Evolutionary conservation across 2,113 vertebrate genomes (phyloP).

Genomic region (Hippoglossus stenolepis): DNA sequence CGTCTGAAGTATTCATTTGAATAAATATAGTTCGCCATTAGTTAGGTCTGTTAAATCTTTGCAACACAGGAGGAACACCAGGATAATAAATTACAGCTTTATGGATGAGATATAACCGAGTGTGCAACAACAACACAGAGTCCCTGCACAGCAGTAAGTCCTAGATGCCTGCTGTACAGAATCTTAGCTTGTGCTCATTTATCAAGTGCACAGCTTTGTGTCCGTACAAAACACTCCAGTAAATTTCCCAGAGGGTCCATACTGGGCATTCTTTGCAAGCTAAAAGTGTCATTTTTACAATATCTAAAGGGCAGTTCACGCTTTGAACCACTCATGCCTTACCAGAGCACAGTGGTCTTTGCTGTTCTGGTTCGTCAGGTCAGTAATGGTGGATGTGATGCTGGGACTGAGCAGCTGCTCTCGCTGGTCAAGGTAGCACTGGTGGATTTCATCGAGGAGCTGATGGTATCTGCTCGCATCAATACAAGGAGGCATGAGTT

Average conservation of each 20-base stretch:
- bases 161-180: conserved; percentile 39
- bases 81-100: conserved; percentile 16
- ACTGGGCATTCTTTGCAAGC: conserved; percentile 31
- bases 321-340: conserved; percentile 47
- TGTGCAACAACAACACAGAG: conserved; percentile 3
- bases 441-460: conserved; percentile 93
- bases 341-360: conserved; percentile 99
- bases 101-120: conserved; percentile 16
- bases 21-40: conserved; percentile 14
- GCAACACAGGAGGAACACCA: background rate
- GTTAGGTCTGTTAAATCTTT: conserved; percentile 26
- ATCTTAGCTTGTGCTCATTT: conserved; percentile 47
- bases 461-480: conserved; percentile 89
- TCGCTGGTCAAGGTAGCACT: conserved; percentile 95
- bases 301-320: conserved; percentile 55
- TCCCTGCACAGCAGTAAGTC: conserved; percentile 16
- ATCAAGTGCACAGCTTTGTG: conserved; percentile 56
- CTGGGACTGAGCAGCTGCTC: conserved; percentile 92
- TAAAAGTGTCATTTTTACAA: conserved; percentile 65
- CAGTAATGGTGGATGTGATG: conserved; percentile 93
- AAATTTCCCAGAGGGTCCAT: conserved; percentile 47
- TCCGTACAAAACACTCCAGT: conserved; percentile 32
- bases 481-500: conserved; percentile 1
- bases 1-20: conserved; percentile 20
- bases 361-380: conserved; percentile 94